Base-by-base conservation (phyloP, 2,888 invertebrate genomes). In the Seladonia tumulorum region DNA sequence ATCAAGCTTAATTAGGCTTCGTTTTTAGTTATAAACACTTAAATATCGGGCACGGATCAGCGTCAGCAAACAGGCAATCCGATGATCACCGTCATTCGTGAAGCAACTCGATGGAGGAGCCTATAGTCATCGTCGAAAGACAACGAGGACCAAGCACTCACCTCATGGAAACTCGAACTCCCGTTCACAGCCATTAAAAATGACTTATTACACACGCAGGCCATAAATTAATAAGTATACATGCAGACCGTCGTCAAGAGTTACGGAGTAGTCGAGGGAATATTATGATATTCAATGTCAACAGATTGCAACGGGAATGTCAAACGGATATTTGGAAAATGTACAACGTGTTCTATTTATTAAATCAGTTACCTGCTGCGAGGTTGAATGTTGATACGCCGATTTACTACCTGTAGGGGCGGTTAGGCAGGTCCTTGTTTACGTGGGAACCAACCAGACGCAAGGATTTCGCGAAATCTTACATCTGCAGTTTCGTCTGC, bases 351-450 rank as follows among this genome's bases (percentile, higher is more conserved):
- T 68, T 68, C 35, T 68, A 68, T 68, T 68, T 68, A 68, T 35
- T 68, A 22, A 68, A 68, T 68, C 68, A 39, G 35, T 68, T 68
- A 68, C 68, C 68, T 68, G 68, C 68, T 68, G 68, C 68, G 39
- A 68, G 68, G 39, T 68, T 39, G 10, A 22, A 22, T 10, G 68
- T 39, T 39, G 35, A 39, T 5, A 39, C 39, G 68, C 22, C 68
- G 39, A 68, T 68, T 39, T 35, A 68, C 2, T 68, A 68, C 68
- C 68, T 68, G 35, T 39, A 3, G 68, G 22, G 35, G 39, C 68
- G 35, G 10, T 68, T 39, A 39, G 22, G 68, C 68, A 39, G 39
- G 22, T 68, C 68, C 35, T 39, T 68, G 22, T 68, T 68, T 39
- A 39, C 2, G 35, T 68, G 18, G 39, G 68, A 68, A 68, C 35